phyloP scores from a whole-genome alignment of 2,113 vertebrate species.

The Sphaerodactylus townsendi region DNA sequence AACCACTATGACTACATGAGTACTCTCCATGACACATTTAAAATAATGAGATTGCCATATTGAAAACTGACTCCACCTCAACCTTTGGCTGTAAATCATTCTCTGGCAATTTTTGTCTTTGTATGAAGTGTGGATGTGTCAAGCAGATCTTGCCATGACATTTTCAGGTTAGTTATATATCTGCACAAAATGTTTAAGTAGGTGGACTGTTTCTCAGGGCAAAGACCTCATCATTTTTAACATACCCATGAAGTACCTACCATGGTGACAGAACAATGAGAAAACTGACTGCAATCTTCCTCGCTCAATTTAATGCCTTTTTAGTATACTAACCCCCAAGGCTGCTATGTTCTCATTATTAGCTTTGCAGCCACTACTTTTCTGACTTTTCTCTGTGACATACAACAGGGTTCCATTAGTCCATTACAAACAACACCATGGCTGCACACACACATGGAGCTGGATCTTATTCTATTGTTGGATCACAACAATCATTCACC shows the following conservation, averaged over 20 bases:
- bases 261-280: background rate
- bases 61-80: background rate
- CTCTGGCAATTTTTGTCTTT: background rate
- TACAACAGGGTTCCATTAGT: background rate
- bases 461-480: no score
- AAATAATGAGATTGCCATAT: background rate
- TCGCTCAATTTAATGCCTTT: background rate
- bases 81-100: background rate
- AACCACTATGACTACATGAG: background rate
- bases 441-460: no score
- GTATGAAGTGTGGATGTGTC: background rate
- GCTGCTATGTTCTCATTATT: background rate
- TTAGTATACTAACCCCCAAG: background rate
- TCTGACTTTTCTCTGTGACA: background rate
- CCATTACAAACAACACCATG: background rate
- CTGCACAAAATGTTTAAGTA: background rate
- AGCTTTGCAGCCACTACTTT: background rate
- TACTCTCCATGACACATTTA: conserved; percentile 1
- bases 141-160: background rate
- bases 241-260: background rate
- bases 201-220: background rate
- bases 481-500: no score
- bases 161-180: background rate
- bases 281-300: background rate
- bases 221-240: background rate